Conservation (phyloP, 2,797 vertebrate species). For the Sebastes taczanowskii region DNA sequence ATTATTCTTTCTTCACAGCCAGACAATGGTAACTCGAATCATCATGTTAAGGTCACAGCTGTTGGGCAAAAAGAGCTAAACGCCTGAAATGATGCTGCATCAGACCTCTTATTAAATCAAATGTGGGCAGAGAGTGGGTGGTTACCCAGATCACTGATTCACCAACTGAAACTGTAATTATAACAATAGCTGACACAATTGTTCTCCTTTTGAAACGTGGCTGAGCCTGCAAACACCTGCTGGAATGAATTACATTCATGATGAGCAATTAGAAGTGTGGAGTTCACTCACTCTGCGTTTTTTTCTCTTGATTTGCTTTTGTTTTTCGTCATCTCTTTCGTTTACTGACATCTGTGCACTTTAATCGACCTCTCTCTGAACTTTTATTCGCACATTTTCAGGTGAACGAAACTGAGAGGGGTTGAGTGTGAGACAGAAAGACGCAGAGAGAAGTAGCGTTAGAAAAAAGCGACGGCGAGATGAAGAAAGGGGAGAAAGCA, state of each 20-base stretch:
- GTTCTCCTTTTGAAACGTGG: slow-evolving; percentile 31
- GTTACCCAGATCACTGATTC: slow-evolving; percentile 40
- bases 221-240: slow-evolving; percentile 49
- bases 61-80: slow-evolving; percentile 47
- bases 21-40: slow-evolving; percentile 27
- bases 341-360: slow-evolving; percentile 30
- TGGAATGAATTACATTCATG: not conserved
- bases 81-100: slow-evolving; percentile 35
- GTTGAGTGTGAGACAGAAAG: not conserved
- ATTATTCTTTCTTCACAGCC: slow-evolving; percentile 29
- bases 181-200: slow-evolving; percentile 47
- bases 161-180: slow-evolving; percentile 52
- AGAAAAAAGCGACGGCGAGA: not conserved
- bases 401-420: slow-evolving; percentile 1
- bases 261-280: not conserved
- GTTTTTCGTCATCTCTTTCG: not conserved
- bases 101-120: slow-evolving; percentile 62
- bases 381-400: not conserved
- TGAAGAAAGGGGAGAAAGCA: slow-evolving; percentile 9
- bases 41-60: slow-evolving; percentile 52
- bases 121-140: slow-evolving; percentile 39
- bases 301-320: not conserved
- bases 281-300: not conserved
- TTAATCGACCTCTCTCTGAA: not conserved
- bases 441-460: not conserved